Percentiles rank a stretch among this genome's conserved stretches.
These are phyloP conservation scores for Morinoia aosen DNA, from an alignment of 2,888 invertebrate species.

Conservation along the genomic window DNA sequence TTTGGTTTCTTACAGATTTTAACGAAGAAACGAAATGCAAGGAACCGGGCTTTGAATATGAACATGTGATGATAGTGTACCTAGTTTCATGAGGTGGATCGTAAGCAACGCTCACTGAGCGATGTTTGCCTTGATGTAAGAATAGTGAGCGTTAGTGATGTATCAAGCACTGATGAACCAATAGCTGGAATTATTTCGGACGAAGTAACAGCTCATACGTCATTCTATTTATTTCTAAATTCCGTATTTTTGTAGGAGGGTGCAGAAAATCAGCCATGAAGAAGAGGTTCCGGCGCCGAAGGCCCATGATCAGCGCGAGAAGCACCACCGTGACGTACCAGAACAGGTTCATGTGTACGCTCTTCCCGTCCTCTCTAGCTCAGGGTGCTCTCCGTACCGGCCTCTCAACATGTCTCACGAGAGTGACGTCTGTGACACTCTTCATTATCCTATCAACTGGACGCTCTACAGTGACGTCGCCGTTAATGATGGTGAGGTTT, in stretches of 20 bases:
- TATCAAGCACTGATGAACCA: not conserved
- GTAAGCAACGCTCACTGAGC: not conserved
- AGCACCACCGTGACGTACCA: not conserved
- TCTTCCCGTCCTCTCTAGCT: not conserved
- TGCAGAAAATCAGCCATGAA: not conserved
- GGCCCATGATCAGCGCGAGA: not conserved
- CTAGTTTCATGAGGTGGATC: not conserved
- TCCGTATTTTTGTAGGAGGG: not conserved
- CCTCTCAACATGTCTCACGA: not conserved
- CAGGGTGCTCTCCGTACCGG: not conserved
- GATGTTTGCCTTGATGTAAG: not conserved
- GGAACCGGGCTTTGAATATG: too few species aligned
- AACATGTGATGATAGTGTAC: too few species aligned
- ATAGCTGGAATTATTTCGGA: not conserved
- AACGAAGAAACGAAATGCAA: too few species aligned
- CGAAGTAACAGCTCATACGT: too few species aligned
- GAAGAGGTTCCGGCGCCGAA: not conserved
- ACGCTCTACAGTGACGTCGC: not conserved
- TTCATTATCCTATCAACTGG: not conserved
- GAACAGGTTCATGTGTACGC: not conserved
- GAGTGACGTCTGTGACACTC: not conserved
- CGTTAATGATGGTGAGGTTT: too few species aligned
- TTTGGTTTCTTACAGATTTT: too few species aligned
- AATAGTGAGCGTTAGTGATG: not conserved
- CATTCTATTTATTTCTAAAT: not conserved